Evolutionary conservation across 1,140 invertebrate genomes (phyloP).

Genomic region (Papilio glaucus): DNA sequence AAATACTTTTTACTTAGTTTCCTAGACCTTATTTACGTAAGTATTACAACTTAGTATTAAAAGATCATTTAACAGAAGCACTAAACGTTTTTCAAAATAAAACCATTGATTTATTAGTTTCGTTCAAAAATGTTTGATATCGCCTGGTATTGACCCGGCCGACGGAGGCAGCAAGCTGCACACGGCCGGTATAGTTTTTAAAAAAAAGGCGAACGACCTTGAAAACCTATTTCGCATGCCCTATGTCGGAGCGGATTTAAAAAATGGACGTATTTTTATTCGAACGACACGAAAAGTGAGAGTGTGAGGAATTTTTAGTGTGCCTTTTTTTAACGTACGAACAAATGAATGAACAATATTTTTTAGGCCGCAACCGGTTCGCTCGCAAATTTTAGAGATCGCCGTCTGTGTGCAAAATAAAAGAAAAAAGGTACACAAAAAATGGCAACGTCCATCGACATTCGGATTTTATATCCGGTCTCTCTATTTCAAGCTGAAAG

Average conservation of each 20-base stretch:
- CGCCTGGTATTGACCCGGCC: constrained; percentile 3
- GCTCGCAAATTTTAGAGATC: constrained; percentile 61
- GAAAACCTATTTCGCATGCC: constrained; percentile 18
- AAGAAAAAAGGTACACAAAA: constrained; percentile 44
- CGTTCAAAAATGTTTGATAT: constrained; percentile 1
- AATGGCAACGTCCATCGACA: constrained; percentile 21
- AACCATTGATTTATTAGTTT: background rate
- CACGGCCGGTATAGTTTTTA: constrained; percentile 22
- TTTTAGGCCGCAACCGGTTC: constrained; percentile 57
- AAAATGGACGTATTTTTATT: constrained; percentile 57
- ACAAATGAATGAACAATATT: constrained; percentile 65
- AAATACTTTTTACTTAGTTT: no score
- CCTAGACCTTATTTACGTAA: no score
- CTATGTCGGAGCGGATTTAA: constrained; percentile 32
- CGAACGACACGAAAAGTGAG: constrained; percentile 63
- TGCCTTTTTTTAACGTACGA: constrained; percentile 56
- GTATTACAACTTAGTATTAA: background rate
- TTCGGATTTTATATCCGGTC: constrained; percentile 40
- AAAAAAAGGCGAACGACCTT: constrained; percentile 29
- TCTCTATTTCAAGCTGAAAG: constrained; percentile 51
- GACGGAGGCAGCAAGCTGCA: constrained; percentile 12
- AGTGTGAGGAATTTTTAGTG: constrained; percentile 64
- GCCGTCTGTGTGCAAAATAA: constrained; percentile 54
- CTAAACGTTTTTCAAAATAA: background rate
- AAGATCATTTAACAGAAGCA: background rate